Evolutionary conservation across 2,797 vertebrate genomes (phyloP), one percentile per base, ranked within the genome.

Genomic region (Thaleichthys pacificus): DNA sequence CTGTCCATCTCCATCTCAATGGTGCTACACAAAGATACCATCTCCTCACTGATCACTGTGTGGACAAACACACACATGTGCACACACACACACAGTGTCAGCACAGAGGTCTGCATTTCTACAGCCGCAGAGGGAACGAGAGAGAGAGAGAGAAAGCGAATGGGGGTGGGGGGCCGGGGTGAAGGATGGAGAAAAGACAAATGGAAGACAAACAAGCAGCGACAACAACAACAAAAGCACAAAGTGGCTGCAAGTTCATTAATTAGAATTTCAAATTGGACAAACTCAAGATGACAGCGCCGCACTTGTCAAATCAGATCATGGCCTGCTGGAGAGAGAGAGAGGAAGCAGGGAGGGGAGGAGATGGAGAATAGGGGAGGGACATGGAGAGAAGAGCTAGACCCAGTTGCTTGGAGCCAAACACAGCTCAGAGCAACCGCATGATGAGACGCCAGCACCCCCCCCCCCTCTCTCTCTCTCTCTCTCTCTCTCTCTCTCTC

Each of bases 191-290:
- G 70, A 85, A 84, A 89, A 91, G 89, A 86, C 87, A 77, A 92
- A 87, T 71, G 81, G 78, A 83, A 89, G 84, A 80, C 80, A 81
- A 74, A 81, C 66, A 77, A 68, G 9, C 56, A 19, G 49, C 22
- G 30, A 60, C 7, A 14, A 57, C 56, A 57, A 83, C 75, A 65
- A 87, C 77, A 86, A 83, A 85, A 84, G 88, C 81, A 82, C 82
- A 90, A 90, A 89, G 90, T 90, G 89, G 88, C 85, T 81, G 79
- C 56, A 81, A 91, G 91, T 93, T 91, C 89, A 89, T 92, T 93
- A 93, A 93, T 93, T 93, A 92, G 88, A 93, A 91, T 91, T 93
- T 92, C 87, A 93, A 93, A 92, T 92, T 83, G 89, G 92, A 93
- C 89, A 90, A 92, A 93, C 87, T 88, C 79, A 89, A 93, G 91